Base-by-base conservation (phyloP, 2,888 invertebrate genomes). In the Drosophila mimetica region DNA sequence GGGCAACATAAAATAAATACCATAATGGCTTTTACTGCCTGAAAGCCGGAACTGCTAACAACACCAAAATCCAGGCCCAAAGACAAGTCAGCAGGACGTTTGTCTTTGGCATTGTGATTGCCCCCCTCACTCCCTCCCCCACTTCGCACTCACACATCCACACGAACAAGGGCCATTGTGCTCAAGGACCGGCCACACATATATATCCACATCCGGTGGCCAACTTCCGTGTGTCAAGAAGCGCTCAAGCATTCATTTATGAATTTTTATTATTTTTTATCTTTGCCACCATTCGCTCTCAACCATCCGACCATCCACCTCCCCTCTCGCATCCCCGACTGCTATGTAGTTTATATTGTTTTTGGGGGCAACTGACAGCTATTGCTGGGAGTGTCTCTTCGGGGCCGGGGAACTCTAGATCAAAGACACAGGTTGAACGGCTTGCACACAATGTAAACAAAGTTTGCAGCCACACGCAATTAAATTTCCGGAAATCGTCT, bases 181-280 rank as follows among this genome's bases (percentile, higher is more conserved):
- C 57, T 57, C 55, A 55, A 57, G 55, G 34, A 57, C 36, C 55
- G 36, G 3, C 34, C n/a, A 66, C 20, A n/a, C 14, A 32, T 48
- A 63, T 52, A 63, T 28, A 71, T 66, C 59, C 44, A 66, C 75
- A 64, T 88, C 88, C 86, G 71, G 79, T 71, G 70, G 55, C 71
- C 32, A 79, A 86, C 86, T 76, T 85, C 83, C 81, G 77, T 79
- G 70, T 86, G 83, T 83, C 80, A 76, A 72, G 71, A 74, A 51
- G 79, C 80, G 58, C 80, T 82, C 74, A 67, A 73, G 82, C 86
- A 83, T 86, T 79, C 65, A 88, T 83, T 88, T 82, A 88, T 88
- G 86, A 79, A 79, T 82, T 88, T 79, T 86, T 86, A 86, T 83
- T 71, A 79, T 79, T 71, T 71, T 74, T 66, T 74, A 71, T 71